Evolutionary conservation across 2,888 invertebrate genomes (phyloP).

Genomic region (Dorcus parallelipipedus): DNA sequence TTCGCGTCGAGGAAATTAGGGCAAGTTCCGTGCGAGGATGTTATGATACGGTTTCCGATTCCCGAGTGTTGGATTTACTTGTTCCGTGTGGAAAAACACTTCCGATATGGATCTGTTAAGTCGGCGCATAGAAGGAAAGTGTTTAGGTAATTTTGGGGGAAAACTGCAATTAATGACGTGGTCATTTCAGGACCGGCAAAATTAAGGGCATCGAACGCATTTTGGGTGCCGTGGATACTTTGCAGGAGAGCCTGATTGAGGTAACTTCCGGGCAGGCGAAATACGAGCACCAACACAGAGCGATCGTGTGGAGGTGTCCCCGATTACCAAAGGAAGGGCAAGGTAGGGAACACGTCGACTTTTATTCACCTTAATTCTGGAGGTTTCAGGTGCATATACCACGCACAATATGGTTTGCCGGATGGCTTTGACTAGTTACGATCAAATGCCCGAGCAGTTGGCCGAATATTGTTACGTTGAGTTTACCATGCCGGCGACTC

Average conservation of each 20-base stretch:
- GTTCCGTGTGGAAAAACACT: slow-evolving; percentile 97
- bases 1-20: slow-evolving; percentile 94
- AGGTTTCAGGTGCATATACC: slow-evolving; percentile 85
- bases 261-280: slow-evolving; percentile 96
- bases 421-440: slow-evolving; percentile 94
- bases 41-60: slow-evolving; percentile 92
- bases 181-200: slow-evolving; percentile 68
- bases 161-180: not conserved
- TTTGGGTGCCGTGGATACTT: slow-evolving; percentile 84
- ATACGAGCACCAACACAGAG: slow-evolving; percentile 96
- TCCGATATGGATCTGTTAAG: slow-evolving; percentile 95
- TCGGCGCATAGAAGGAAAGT: slow-evolving; percentile 72
- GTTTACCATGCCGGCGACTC: slow-evolving; percentile 98
- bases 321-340: slow-evolving; percentile 97
- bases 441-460: slow-evolving; percentile 92
- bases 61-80: slow-evolving; percentile 99
- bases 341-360: slow-evolving; percentile 55
- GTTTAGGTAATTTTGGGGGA: not conserved
- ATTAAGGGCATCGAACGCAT: slow-evolving; percentile 91
- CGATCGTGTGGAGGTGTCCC: slow-evolving; percentile 98
- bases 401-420: slow-evolving; percentile 93
- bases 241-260: slow-evolving; percentile 90
- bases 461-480: slow-evolving; percentile 88
- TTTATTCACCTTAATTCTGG: not conserved
- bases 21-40: slow-evolving; percentile 96